phyloP scores from a whole-genome alignment of 2,797 vertebrate species.

The Microcaecilia unicolor region DNA sequence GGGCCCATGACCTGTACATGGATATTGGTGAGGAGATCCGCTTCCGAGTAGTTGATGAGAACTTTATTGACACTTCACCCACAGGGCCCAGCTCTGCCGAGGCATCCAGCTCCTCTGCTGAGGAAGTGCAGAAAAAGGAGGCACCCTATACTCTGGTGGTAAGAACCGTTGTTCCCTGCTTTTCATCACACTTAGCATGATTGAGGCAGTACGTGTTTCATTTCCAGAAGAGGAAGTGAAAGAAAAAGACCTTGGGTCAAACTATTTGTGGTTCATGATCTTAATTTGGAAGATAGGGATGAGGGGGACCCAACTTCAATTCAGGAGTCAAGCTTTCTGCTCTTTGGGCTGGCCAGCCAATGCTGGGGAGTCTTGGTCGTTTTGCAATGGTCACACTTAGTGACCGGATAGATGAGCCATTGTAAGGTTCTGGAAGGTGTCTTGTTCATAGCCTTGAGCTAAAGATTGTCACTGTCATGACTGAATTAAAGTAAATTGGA shows the following conservation, averaged over 20 bases:
- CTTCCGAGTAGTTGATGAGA: slow-evolving; percentile 84
- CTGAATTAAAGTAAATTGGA: no score
- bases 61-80: slow-evolving; percentile 88
- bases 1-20: slow-evolving; percentile 96
- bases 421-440: no score
- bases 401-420: no score
- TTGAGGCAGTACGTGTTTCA: background rate
- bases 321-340: background rate
- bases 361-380: no score
- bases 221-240: no score
- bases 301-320: background rate
- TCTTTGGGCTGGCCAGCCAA: no score
- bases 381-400: no score
- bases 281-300: background rate
- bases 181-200: background rate
- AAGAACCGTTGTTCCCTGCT: slow-evolving; percentile 27
- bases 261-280: background rate
- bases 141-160: slow-evolving; percentile 88
- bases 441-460: no score
- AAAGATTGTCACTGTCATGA: no score
- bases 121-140: slow-evolving; percentile 68
- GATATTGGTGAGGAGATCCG: slow-evolving; percentile 92
- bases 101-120: slow-evolving; percentile 38
- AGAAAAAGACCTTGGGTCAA: background rate
- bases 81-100: slow-evolving; percentile 71